A percentile compares a stretch with the other conserved stretches of the same genome.
Conservation (phyloP, 2,113 vertebrate genomes). For the Centropus bengalensis region DNA sequence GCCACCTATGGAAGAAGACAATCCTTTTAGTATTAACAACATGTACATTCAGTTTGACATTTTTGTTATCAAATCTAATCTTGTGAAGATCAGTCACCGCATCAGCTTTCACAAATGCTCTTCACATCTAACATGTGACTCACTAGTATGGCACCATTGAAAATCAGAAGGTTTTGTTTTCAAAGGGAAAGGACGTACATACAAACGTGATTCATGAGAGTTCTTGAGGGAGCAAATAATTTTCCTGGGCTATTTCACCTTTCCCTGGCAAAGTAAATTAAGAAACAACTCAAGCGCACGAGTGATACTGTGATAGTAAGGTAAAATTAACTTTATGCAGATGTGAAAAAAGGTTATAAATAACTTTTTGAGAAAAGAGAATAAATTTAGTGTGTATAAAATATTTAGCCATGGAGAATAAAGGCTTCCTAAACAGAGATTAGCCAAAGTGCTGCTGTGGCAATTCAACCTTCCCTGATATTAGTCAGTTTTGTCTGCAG, state of each 20-base stretch:
- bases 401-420: not conserved
- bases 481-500: not conserved
- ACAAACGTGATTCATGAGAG: not conserved
- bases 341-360: not conserved
- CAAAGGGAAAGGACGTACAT: not conserved
- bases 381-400: not conserved
- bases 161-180: not conserved
- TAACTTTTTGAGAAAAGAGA: not conserved
- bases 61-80: not conserved
- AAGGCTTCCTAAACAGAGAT: not conserved
- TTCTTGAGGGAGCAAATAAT: not conserved
- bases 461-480: not conserved
- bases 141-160: not conserved
- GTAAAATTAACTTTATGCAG: not conserved
- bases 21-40: not conserved
- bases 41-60: not conserved
- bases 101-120: not conserved
- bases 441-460: not conserved
- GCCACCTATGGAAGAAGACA: not conserved
- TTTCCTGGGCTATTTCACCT: not conserved
- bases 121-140: not conserved
- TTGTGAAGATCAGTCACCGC: not conserved
- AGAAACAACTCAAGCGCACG: not conserved
- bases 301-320: not conserved
- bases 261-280: not conserved